Conservation (phyloP, 2,888 invertebrate genomes). For the Spodoptera picta region DNA sequence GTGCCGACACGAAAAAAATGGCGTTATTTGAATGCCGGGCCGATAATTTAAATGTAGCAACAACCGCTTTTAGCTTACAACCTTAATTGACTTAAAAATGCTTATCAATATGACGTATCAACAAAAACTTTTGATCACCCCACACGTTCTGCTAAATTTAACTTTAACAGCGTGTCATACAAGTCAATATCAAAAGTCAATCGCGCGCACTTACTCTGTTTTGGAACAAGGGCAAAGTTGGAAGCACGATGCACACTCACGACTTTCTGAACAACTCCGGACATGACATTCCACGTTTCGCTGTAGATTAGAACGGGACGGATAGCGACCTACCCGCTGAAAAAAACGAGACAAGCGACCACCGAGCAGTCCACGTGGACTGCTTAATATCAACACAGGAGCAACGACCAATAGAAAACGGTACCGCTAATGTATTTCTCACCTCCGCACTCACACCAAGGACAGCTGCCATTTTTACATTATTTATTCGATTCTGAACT, state of each 20-base stretch:
- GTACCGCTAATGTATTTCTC: conserved; percentile 89
- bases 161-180: conserved; percentile 58
- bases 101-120: conserved; percentile 82
- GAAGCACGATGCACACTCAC: conserved; percentile 89
- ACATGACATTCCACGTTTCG: conserved; percentile 89
- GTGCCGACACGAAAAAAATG: conserved; percentile 88
- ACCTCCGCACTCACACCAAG: conserved; percentile 88
- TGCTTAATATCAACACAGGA: conserved; percentile 88
- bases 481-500: conserved; percentile 79
- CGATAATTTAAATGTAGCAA: conserved; percentile 89
- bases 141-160: conserved; percentile 54
- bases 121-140: conserved; percentile 62
- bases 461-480: conserved; percentile 78
- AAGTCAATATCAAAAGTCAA: conserved; percentile 59
- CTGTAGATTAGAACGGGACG: conserved; percentile 88
- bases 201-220: conserved; percentile 71
- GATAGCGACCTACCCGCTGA: conserved; percentile 81
- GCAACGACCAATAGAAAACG: conserved; percentile 89
- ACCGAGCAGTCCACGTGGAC: conserved; percentile 88
- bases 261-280: conserved; percentile 89
- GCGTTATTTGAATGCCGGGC: conserved; percentile 88
- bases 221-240: conserved; percentile 70
- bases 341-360: conserved; percentile 88
- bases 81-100: conserved; percentile 89
- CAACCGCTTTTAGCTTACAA: conserved; percentile 89